Base-by-base conservation (phyloP, 2,888 invertebrate genomes). In the Caradrina kadenii region DNA sequence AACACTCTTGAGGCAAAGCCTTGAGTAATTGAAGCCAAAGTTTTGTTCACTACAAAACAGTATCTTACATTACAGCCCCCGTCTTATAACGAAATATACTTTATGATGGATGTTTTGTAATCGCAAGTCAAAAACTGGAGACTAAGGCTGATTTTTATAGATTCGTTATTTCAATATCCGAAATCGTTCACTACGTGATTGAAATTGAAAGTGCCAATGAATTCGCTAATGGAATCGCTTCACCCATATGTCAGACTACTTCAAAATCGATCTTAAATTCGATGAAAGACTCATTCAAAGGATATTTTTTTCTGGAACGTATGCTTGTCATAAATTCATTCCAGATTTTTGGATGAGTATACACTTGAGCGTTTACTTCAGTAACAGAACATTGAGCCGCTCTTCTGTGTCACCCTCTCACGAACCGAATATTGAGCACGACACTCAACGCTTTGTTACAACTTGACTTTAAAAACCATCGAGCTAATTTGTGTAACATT, bases 221-320 rank as follows among this genome's bases (percentile, higher is more conserved):
- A 60, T 60, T n/a, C 6, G 31, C 49, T 35, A 19, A 19, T 53
- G 13, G 10, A 48, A 54, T 45, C 17, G 31, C 45, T 31, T 60
- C 50, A 55, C 10, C 39, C 10, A 22, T 45, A 55, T 50, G 45
- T 49, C 42, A 49, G 42, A 26, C 22, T 58, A 10, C 45, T 58
- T 64, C 35, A 65, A 62, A 62, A 72, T 73, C 48, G 39, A 77
- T 77, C 39, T 49, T 19, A 15, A 45, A 48, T 71, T 64, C 42
- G 53, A 42, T 7, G 39, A 21, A 17, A 55, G 53, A 42, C 26
- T 50, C 21, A 63, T 74, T 60, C 55, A 39, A 45, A 26, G 15
- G 35, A 39, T 50, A 21, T 56, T 50, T 53, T 67, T 35, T 22
- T 42, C 42, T 26, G 39, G 22, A 79, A 73, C 19, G 42, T 61